Evolutionary conservation across 2,888 invertebrate genomes (phyloP).

Genomic region (Pristionchus exspectatus): DNA sequence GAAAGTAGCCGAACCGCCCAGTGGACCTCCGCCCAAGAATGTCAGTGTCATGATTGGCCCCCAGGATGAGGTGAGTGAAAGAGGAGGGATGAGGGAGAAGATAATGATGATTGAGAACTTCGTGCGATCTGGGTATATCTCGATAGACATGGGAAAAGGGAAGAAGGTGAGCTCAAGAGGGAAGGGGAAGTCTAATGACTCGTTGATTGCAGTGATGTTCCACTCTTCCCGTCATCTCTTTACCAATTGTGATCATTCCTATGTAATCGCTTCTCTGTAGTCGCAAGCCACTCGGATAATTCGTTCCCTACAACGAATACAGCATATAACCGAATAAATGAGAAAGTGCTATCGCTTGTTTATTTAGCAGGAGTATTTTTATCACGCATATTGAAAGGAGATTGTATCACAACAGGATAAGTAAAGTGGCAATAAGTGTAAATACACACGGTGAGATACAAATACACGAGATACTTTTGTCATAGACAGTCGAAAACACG

Average conservation of each 20-base stretch:
- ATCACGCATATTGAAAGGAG: background rate
- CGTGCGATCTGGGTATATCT: background rate
- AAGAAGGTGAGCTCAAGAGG: background rate
- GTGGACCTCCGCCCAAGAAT: slow-evolving; percentile 11
- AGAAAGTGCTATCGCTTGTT: slow-evolving; percentile 13
- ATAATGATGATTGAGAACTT: background rate
- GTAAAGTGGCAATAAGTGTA: background rate
- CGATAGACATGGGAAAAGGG: background rate
- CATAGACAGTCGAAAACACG: background rate
- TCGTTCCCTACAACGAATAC: slow-evolving; percentile 16
- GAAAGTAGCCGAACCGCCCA: background rate
- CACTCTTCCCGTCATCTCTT: background rate
- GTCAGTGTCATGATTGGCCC: slow-evolving; percentile 19
- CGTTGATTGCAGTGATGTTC: background rate
- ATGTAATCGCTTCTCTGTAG: background rate
- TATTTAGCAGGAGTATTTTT: background rate
- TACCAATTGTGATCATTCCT: background rate
- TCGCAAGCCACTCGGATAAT: slow-evolving; percentile 21
- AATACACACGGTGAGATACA: background rate
- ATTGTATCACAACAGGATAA: background rate
- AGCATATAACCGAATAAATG: slow-evolving; percentile 46
- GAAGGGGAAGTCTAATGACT: background rate
- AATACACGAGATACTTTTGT: background rate
- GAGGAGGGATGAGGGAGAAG: background rate
- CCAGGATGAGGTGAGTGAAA: background rate